These are phyloP conservation scores for Cerastis leucographa DNA, from an alignment of 2,888 invertebrate genomes.

Conservation along the genomic window DNA sequence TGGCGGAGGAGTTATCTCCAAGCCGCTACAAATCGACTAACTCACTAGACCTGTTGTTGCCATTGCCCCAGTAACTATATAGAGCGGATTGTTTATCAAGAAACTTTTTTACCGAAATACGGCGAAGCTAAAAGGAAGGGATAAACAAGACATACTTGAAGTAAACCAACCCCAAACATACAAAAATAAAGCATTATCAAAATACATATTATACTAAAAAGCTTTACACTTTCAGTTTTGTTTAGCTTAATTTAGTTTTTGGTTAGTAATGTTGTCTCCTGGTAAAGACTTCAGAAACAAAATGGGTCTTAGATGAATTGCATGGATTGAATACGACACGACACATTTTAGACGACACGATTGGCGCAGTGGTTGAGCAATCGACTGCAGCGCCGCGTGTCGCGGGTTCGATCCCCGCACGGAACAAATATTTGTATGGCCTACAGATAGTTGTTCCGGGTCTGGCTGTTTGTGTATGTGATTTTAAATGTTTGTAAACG, in stretches of 20 bases:
- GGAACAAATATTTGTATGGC: too few species aligned
- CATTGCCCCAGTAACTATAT: slow-evolving; percentile 39
- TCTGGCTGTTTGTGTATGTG: too few species aligned
- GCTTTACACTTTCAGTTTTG: neutral
- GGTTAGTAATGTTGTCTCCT: neutral
- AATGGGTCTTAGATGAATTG: neutral
- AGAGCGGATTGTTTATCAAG: slow-evolving; percentile 15
- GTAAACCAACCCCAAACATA: neutral
- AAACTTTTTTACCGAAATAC: neutral
- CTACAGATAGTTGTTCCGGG: too few species aligned
- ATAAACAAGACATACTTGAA: neutral
- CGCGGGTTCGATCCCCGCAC: too few species aligned
- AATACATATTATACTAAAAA: neutral
- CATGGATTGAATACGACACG: too few species aligned
- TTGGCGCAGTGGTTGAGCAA: too few species aligned
- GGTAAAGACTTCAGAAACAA: neutral
- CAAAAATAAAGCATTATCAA: neutral
- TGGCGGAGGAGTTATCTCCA: slow-evolving; percentile 58
- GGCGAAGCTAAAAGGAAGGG: neutral
- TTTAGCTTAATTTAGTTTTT: neutral
- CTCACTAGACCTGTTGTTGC: slow-evolving; percentile 68
- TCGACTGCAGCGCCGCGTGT: too few species aligned
- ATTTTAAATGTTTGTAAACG: too few species aligned
- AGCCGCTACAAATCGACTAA: slow-evolving; percentile 65
- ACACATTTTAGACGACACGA: too few species aligned